Conservation (phyloP, 2,888 invertebrate genomes). For the Nineta flava region DNA sequence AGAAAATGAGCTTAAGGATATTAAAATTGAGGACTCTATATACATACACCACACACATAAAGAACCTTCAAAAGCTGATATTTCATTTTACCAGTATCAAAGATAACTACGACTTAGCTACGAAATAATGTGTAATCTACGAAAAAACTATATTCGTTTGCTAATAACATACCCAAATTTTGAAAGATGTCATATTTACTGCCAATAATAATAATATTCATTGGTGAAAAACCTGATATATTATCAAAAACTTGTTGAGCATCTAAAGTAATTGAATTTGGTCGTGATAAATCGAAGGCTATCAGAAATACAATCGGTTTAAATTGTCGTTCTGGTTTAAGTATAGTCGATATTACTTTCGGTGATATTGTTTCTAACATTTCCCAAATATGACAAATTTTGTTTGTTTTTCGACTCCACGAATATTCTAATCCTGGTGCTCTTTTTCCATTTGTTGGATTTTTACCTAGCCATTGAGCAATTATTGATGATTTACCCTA, state of each 20-base stretch:
- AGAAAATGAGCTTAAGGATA: no score
- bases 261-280: background rate
- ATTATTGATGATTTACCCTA: slow-evolving; percentile 6
- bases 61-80: no score
- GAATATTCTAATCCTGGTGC: slow-evolving; percentile 4
- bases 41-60: no score
- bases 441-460: background rate
- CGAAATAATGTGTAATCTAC: no score
- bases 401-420: slow-evolving; percentile 4
- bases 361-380: background rate
- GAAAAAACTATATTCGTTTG: no score
- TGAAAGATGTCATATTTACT: slow-evolving; percentile 6
- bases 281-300: slow-evolving; percentile 1
- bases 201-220: background rate
- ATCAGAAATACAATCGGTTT: background rate
- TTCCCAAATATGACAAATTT: slow-evolving; percentile 5
- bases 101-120: no score
- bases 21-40: no score
- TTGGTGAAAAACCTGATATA: background rate
- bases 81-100: no score
- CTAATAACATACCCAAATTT: slow-evolving; percentile 3
- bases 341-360: background rate
- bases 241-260: background rate
- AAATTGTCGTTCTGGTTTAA: background rate
- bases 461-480: background rate